Evolutionary conservation across 64 coral and sea anemone genomes (phyloP).

Genomic region (Actinia tenebrosa): DNA sequence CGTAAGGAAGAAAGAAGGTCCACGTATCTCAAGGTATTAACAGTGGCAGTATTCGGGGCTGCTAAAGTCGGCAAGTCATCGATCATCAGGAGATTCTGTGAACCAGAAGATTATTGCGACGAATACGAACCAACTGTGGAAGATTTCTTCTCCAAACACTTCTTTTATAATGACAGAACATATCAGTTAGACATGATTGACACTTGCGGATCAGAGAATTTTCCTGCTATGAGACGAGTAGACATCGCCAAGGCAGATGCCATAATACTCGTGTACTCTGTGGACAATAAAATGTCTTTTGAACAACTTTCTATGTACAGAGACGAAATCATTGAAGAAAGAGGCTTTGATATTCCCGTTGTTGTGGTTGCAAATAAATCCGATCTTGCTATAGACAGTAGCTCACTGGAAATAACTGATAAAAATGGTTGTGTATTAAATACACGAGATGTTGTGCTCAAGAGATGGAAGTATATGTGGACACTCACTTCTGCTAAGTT

Average conservation of each 20-base stretch:
- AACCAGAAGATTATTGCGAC: slow-evolving; percentile 22
- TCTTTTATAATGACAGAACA: slow-evolving; percentile 45
- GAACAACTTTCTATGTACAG: slow-evolving; percentile 39
- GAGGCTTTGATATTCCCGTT: slow-evolving; percentile 28
- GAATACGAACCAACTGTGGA: slow-evolving; percentile 73
- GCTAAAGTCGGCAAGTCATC: slow-evolving; percentile 75
- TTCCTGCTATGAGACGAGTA: slow-evolving; percentile 60
- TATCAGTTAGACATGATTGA: slow-evolving; percentile 67
- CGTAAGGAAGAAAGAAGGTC: background rate
- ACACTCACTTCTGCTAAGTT: slow-evolving; percentile 16
- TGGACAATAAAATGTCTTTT: slow-evolving; percentile 39
- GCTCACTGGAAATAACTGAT: background rate
- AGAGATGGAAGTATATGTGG: slow-evolving; percentile 23
- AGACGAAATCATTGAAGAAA: slow-evolving; percentile 24
- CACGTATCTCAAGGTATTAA: slow-evolving; percentile 55
- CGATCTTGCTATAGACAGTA: slow-evolving; percentile 30
- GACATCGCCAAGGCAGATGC: slow-evolving; percentile 57
- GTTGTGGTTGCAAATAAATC: slow-evolving; percentile 66
- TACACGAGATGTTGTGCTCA: background rate
- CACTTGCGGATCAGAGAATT: slow-evolving; percentile 58
- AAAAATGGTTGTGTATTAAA: slow-evolving; percentile 3
- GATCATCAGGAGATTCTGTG: slow-evolving; percentile 55
- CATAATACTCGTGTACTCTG: slow-evolving; percentile 37
- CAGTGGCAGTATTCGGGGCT: slow-evolving; percentile 74
- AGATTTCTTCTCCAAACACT: slow-evolving; percentile 77